A percentile compares a stretch with the other conserved stretches of the same genome.
These are phyloP conservation scores for Chloroceryle inda DNA, from an alignment of 2,797 vertebrate genomes.

Conservation along the genomic window DNA sequence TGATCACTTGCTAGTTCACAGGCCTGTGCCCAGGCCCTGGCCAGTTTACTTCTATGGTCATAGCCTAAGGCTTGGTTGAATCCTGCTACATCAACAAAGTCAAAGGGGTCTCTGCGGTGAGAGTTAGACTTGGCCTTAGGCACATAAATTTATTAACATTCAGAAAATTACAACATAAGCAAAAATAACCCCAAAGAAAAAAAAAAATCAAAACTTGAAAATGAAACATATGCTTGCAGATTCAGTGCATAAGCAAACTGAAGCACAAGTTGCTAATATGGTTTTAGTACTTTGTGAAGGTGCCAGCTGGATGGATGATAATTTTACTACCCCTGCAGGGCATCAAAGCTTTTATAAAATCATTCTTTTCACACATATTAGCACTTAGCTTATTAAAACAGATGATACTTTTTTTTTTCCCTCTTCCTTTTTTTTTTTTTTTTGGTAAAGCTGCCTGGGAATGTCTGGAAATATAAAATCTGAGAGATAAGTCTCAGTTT, in stretches of 20 bases:
- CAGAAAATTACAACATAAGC: constrained; percentile 73
- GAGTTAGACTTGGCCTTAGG: constrained; percentile 15
- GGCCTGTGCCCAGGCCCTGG: not conserved
- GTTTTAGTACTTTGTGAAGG: constrained; percentile 82
- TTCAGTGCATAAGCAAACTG: constrained; percentile 78
- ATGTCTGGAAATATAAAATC: constrained; percentile 74
- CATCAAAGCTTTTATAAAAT: constrained; percentile 86
- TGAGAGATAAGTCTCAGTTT: constrained; percentile 72
- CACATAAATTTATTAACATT: constrained; percentile 42
- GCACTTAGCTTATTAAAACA: constrained; percentile 85
- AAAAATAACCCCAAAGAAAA: constrained; percentile 72
- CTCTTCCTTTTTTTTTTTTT: constrained; percentile 78
- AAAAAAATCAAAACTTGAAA: constrained; percentile 73
- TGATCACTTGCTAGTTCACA: not conserved
- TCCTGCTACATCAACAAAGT: not conserved
- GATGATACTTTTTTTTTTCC: constrained; percentile 85
- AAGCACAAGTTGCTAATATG: constrained; percentile 83
- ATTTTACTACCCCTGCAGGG: constrained; percentile 85
- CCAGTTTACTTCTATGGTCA: not conserved
- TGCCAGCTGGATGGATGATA: constrained; percentile 85
- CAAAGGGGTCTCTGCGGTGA: not conserved
- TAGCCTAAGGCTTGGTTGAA: not conserved
- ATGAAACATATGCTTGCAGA: constrained; percentile 81
- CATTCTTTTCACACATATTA: constrained; percentile 86
- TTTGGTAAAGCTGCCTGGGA: constrained; percentile 70